Evolutionary conservation across 2,113 vertebrate genomes (phyloP), one percentile per base, ranked within the genome.

Genomic region (Illadopsis cleaveri): DNA sequence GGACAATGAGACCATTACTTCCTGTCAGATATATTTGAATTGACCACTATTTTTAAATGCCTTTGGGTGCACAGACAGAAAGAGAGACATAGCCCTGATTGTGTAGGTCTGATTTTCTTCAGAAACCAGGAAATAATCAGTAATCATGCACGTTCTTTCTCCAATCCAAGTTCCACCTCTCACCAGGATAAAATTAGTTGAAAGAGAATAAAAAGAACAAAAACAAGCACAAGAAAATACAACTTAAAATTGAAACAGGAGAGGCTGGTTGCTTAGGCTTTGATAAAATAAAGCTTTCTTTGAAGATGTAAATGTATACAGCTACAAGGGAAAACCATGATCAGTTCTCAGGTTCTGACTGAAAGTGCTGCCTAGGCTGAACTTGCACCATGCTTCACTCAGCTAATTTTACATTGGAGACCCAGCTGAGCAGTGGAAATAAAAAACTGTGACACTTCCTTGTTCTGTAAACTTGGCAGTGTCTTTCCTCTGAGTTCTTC

Each of bases 281-380:
- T 92, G 87, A 90, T 90, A 90, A 85, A 95, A 96, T 91, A 94
- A 95, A 93, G 8, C 14, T 15, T 70, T 40, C 66, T 96, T 96
- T 97, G 87, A 90, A 96, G 92, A 82, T 78, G 28, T 70, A 92
- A 96, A 88, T 66, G 30, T 80, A 87, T 91, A 82, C 54, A 86
- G 33, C 66, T 88, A 53, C 70, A 80, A 91, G 75, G 54, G 50
- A 90, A 95, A 94, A 66, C 30, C 44, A 56, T 33, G 54, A 82
- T 73, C 50, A 50, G 38, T 65, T 91, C 75, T 76, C 53, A 82
- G 57, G 38, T 87, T 94, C 73, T 88, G 54, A 23, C 50, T 73
- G 22, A 37, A 90, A 82, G 9, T 27, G 10, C 68, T 88, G 42
- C 58, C 71, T 50, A 69, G 58, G 25, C 48, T 93, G 66, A 93